Evolutionary conservation across 2,888 invertebrate genomes (phyloP).

Genomic region (Bombylius discolor): DNA sequence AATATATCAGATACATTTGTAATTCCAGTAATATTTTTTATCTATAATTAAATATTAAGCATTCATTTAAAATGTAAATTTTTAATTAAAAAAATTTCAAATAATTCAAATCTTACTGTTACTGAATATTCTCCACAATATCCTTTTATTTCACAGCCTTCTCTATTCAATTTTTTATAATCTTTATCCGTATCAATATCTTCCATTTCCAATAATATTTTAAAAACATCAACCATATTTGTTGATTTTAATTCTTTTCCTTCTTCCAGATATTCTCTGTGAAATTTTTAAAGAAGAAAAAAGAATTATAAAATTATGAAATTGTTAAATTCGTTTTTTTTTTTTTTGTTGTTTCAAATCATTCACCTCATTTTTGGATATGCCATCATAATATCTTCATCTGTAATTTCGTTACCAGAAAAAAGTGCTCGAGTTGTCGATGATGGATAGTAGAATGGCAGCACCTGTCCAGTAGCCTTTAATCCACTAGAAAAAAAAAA

Average conservation of each 20-base stretch:
- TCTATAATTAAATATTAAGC: not conserved
- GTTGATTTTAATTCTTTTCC: conserved; percentile 11
- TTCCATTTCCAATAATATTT: conserved; percentile 25
- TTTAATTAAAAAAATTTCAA: not conserved
- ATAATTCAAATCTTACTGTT: conserved; percentile 7
- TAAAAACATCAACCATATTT: conserved; percentile 20
- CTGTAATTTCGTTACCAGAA: too few species aligned
- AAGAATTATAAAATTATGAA: too few species aligned
- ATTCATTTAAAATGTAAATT: too few species aligned
- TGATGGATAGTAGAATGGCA: not conserved
- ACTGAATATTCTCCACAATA: conserved; percentile 12
- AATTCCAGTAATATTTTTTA: not conserved
- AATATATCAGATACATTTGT: not conserved
- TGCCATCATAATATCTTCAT: not conserved
- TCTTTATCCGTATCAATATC: conserved; percentile 19
- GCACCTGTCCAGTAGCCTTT: not conserved
- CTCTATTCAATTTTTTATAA: conserved; percentile 19
- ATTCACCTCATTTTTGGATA: not conserved
- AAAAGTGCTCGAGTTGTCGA: too few species aligned
- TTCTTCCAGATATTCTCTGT: conserved; percentile 16
- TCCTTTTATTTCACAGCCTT: conserved; percentile 16
- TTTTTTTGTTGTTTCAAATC: too few species aligned
- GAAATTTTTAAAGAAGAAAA: conserved; percentile 1
- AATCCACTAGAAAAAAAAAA: not conserved
- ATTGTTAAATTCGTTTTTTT: too few species aligned